Evolutionary conservation across 1,140 invertebrate species (phyloP).

Genomic region (Hypothenemus hampei): DNA sequence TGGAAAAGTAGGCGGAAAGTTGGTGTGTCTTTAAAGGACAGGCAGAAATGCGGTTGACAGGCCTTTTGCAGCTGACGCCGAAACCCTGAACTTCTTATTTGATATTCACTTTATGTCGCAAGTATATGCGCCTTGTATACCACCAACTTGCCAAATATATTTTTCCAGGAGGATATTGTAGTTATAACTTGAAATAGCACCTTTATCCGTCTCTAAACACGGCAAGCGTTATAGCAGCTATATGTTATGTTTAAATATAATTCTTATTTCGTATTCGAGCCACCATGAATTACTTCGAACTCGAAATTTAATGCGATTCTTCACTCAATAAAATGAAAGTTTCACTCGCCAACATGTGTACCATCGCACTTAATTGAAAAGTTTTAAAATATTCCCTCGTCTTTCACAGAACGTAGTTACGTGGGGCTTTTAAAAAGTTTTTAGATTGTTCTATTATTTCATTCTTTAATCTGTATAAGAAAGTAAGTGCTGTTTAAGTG

Average conservation of each 20-base stretch:
- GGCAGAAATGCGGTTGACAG: conserved; percentile 38
- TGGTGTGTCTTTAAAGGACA: conserved; percentile 30
- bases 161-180: conserved; percentile 32
- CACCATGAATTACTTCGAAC: too few relatives aligned
- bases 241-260: too few relatives aligned
- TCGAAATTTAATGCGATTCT: too few relatives aligned
- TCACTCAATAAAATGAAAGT: too few relatives aligned
- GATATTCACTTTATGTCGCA: conserved; percentile 38
- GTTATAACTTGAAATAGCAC: conserved; percentile 18
- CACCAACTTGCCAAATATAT: conserved; percentile 36
- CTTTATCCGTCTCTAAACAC: conserved; percentile 5
- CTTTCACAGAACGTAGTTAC: too few relatives aligned
- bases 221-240: too few relatives aligned
- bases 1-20: conserved; percentile 28
- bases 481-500: too few relatives aligned
- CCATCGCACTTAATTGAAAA: background rate
- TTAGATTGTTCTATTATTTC: too few relatives aligned
- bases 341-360: too few relatives aligned
- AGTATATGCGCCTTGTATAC: conserved; percentile 33
- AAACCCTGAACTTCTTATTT: conserved; percentile 40
- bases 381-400: conserved; percentile 1
- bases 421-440: too few relatives aligned
- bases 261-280: too few relatives aligned
- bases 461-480: too few relatives aligned
- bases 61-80: conserved; percentile 36